phyloP scores from a whole-genome alignment of 2,113 vertebrate genomes.

The Dolichallabes microphthalmus region DNA sequence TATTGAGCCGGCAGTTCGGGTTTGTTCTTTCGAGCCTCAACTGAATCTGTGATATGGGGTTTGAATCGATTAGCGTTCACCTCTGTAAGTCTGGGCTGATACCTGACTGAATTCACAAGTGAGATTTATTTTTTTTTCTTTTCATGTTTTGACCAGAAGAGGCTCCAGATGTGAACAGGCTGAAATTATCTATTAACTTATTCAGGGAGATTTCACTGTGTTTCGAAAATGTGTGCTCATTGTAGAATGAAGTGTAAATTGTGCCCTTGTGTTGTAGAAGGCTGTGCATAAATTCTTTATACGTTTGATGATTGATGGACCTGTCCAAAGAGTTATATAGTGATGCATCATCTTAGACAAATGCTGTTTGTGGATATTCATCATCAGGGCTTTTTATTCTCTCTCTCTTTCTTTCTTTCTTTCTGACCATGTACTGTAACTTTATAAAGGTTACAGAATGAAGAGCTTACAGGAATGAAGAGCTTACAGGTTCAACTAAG shows the following conservation, averaged over 20 bases:
- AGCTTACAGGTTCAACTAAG: neutral
- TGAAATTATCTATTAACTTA: neutral
- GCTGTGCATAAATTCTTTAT: neutral
- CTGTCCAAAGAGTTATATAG: neutral
- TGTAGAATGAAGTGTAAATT: neutral
- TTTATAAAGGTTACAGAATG: neutral
- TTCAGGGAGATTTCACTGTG: slow-evolving; percentile 4
- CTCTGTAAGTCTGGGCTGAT: slow-evolving; percentile 9
- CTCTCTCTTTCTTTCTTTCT: neutral
- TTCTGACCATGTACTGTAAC: neutral
- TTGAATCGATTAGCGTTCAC: slow-evolving; percentile 49
- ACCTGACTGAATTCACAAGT: slow-evolving; percentile 53
- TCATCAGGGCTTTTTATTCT: neutral
- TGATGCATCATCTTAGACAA: neutral
- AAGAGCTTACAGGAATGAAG: neutral
- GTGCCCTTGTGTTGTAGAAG: neutral
- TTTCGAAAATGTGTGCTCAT: neutral
- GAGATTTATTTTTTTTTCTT: neutral
- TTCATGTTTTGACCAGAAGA: neutral
- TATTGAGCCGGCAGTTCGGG: slow-evolving; percentile 27
- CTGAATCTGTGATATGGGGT: slow-evolving; percentile 47
- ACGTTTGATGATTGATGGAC: neutral
- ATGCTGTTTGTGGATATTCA: neutral
- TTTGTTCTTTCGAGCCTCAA: slow-evolving; percentile 39
- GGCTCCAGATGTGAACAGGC: neutral